Conservation (phyloP, 2,797 vertebrate genomes). For the Ciconia nigra region DNA sequence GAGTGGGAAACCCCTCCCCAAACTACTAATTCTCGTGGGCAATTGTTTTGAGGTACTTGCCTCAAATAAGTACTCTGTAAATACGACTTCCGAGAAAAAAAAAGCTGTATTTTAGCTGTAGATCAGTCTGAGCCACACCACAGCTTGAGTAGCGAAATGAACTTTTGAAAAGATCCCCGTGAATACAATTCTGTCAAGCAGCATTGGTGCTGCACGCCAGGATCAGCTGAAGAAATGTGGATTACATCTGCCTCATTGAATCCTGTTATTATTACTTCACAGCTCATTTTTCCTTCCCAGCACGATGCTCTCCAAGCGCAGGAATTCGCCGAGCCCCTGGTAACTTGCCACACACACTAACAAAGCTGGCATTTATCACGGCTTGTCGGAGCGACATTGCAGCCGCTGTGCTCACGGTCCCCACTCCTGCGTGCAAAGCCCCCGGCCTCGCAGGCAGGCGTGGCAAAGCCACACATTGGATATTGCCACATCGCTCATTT, state of each 20-base stretch:
- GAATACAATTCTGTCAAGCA: background rate
- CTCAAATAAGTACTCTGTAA: background rate
- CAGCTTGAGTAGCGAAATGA: background rate
- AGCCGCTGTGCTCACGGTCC: background rate
- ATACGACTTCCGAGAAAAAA: background rate
- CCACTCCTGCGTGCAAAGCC: background rate
- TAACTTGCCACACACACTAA: background rate
- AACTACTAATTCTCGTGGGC: background rate
- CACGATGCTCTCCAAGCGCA: background rate
- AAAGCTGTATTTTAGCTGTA: background rate
- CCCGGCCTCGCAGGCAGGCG: background rate
- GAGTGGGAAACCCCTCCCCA: background rate
- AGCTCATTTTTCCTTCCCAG: constrained; percentile 46
- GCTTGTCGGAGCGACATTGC: background rate
- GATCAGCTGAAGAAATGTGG: constrained; percentile 27
- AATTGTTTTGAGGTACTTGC: background rate
- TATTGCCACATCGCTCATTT: background rate
- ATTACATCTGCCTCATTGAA: constrained; percentile 37
- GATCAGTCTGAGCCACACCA: background rate
- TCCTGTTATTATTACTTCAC: constrained; percentile 42
- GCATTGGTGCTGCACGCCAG: background rate
- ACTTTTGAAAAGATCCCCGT: background rate
- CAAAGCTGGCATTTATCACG: background rate
- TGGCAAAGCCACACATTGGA: background rate
- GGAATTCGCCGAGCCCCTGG: background rate